phyloP scores from a whole-genome alignment of 2,113 vertebrate species.

The Setophaga kirtlandii region DNA sequence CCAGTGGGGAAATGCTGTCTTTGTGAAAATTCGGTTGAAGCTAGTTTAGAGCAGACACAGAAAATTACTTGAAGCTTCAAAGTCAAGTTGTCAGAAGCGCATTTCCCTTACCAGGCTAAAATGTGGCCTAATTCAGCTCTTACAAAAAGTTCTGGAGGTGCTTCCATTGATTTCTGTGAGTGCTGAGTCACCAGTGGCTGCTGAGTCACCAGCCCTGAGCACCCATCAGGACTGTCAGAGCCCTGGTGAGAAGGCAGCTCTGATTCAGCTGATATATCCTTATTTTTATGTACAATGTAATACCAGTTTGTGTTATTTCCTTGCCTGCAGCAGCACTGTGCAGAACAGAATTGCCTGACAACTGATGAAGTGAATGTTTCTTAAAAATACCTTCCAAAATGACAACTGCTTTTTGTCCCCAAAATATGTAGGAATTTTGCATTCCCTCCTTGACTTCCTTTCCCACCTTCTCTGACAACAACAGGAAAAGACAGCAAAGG shows the following conservation, averaged over 20 bases:
- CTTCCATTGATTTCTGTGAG: background rate
- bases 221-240: background rate
- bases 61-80: background rate
- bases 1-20: slow-evolving; percentile 38
- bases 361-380: background rate
- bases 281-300: background rate
- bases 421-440: background rate
- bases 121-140: slow-evolving; percentile 16
- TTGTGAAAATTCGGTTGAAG: slow-evolving; percentile 19
- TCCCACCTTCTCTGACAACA: background rate
- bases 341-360: background rate
- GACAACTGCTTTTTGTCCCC: background rate
- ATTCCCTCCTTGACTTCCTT: background rate
- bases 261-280: slow-evolving; percentile 3
- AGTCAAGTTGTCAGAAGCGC: background rate
- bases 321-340: background rate
- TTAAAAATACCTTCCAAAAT: background rate
- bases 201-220: slow-evolving; percentile 13
- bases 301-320: background rate
- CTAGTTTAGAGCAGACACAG: slow-evolving; percentile 23
- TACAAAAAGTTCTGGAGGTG: background rate
- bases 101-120: background rate
- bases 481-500: background rate
- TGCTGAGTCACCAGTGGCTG: slow-evolving; percentile 50
- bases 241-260: background rate